Conservation (phyloP, 2,888 invertebrate species). For the Thereva unica region DNA sequence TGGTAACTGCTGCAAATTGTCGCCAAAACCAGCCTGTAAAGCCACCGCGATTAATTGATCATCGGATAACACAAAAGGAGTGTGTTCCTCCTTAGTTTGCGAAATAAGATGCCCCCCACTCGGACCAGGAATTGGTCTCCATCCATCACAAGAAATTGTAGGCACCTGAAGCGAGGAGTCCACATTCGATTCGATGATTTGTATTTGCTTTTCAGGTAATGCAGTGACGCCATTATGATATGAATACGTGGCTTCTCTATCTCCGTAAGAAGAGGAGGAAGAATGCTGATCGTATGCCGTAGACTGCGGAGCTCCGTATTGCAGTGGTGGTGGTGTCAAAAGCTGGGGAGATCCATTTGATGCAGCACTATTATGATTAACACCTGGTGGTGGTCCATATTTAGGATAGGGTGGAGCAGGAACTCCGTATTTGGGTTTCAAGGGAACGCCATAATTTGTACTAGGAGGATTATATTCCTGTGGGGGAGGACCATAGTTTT, state of each 20-base stretch:
- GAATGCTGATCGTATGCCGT: slow-evolving; percentile 51
- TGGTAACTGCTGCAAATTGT: slow-evolving; percentile 41
- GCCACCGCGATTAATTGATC: slow-evolving; percentile 56
- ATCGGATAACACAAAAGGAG: slow-evolving; percentile 51
- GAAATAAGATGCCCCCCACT: slow-evolving; percentile 48
- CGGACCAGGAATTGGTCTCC: slow-evolving; percentile 82
- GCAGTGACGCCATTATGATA: slow-evolving; percentile 42
- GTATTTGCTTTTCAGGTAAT: slow-evolving; percentile 53
- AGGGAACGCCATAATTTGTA: slow-evolving; percentile 48
- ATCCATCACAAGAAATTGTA: slow-evolving; percentile 71
- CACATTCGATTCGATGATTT: slow-evolving; percentile 57
- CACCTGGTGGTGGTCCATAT: slow-evolving; percentile 44
- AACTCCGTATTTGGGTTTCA: slow-evolving; percentile 49
- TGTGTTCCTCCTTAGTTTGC: background rate
- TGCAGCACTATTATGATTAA: slow-evolving; percentile 37
- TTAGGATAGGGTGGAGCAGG: slow-evolving; percentile 52
- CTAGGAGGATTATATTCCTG: slow-evolving; percentile 30
- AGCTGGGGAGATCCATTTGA: slow-evolving; percentile 44
- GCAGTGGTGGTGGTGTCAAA: slow-evolving; percentile 36
- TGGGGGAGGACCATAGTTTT: slow-evolving; percentile 45
- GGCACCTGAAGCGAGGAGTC: slow-evolving; percentile 48
- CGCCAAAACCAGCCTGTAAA: slow-evolving; percentile 45
- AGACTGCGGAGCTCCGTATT: slow-evolving; percentile 52
- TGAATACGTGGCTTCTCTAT: slow-evolving; percentile 46
- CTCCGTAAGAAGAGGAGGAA: slow-evolving; percentile 36